Conservation (phyloP, 1,140 invertebrate species). For the Amyelois transitella region DNA sequence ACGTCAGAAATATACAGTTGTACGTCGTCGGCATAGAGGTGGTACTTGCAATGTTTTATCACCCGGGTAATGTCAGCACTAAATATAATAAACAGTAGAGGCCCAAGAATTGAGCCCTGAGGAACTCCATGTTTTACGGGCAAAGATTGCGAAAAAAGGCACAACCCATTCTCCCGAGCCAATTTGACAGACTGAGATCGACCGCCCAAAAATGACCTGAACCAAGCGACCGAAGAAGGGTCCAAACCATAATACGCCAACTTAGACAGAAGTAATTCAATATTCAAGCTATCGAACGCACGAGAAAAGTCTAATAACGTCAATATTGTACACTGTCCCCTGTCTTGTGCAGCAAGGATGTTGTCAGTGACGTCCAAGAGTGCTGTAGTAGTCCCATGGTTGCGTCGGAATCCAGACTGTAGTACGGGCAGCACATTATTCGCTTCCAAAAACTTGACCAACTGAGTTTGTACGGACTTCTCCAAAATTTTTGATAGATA, state of each 20-base stretch:
- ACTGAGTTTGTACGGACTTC: background rate
- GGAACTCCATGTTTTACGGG: too few species aligned
- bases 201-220: too few species aligned
- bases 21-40: background rate
- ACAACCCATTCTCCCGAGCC: too few species aligned
- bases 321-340: background rate
- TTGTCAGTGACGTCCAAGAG: constrained; percentile 1
- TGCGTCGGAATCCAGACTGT: background rate
- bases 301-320: too few species aligned
- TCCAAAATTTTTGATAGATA: background rate
- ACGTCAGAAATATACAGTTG: background rate
- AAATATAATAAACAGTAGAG: too few species aligned
- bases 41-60: background rate
- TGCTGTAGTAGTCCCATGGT: background rate
- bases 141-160: too few species aligned
- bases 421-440: background rate
- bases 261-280: too few species aligned
- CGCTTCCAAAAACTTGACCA: background rate
- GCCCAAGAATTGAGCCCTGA: too few species aligned
- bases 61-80: background rate
- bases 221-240: too few species aligned
- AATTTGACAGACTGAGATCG: too few species aligned
- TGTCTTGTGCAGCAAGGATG: background rate
- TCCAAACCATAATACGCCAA: too few species aligned
- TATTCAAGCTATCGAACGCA: too few species aligned